Percentiles rank a stretch among this genome's conserved stretches.
phyloP scores from a whole-genome alignment of 2,888 invertebrate genomes.

The Phrixothrix hirtus region DNA sequence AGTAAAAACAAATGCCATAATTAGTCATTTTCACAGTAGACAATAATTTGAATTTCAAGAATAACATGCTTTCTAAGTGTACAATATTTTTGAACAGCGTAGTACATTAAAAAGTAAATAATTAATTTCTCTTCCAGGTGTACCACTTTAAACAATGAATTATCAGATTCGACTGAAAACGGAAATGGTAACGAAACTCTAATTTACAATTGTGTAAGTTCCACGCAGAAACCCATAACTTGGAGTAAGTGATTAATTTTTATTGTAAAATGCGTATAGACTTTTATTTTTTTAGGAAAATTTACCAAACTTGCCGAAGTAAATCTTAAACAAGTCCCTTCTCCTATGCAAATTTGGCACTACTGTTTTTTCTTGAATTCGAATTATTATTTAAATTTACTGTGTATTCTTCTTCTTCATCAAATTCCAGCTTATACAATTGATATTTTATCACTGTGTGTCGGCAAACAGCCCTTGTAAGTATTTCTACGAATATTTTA shows the following conservation, averaged over 20 bases:
- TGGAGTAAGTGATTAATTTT: slow-evolving; percentile 37
- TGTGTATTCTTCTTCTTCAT: slow-evolving; percentile 63
- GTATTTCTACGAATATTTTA: no score
- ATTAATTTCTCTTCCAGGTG: background rate
- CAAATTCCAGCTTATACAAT: slow-evolving; percentile 64
- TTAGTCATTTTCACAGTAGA: no score
- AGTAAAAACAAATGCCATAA: no score
- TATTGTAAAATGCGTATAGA: no score
- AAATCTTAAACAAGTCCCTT: slow-evolving; percentile 59
- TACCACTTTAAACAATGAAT: background rate
- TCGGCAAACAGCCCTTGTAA: slow-evolving; percentile 57
- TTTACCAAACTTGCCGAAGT: slow-evolving; percentile 61
- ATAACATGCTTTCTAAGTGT: no score
- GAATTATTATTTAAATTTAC: slow-evolving; percentile 49
- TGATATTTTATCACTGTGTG: slow-evolving; percentile 59
- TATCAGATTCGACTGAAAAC: background rate
- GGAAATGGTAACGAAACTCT: slow-evolving; percentile 1
- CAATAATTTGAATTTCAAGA: no score
- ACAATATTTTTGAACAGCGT: no score
- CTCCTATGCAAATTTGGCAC: slow-evolving; percentile 61
- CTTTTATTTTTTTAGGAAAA: slow-evolving; percentile 70
- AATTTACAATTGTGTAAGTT: slow-evolving; percentile 26
- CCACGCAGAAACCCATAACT: slow-evolving; percentile 33
- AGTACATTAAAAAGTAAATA: background rate
- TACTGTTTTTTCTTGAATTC: slow-evolving; percentile 37